Conservation (phyloP, 2,888 invertebrate genomes). For the Gymnoscelis rufifasciata region DNA sequence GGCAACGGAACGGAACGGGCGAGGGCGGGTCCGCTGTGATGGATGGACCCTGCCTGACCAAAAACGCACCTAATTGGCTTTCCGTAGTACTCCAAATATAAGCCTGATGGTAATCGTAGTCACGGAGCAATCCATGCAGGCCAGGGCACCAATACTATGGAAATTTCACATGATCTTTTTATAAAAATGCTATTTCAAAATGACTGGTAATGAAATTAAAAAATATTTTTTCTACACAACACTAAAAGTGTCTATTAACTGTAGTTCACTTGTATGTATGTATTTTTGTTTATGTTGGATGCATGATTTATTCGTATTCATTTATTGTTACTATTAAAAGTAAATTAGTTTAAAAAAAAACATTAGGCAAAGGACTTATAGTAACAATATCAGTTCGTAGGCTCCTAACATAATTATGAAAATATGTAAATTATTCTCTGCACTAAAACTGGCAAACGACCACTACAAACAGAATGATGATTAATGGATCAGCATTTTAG, state of each 20-base stretch:
- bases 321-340: no score
- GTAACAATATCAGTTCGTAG: no score
- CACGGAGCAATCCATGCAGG: conserved; percentile 28
- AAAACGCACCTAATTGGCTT: conserved; percentile 72
- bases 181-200: no score
- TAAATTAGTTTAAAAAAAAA: no score
- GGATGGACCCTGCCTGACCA: conserved; percentile 62
- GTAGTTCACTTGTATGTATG: no score
- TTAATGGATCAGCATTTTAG: conserved; percentile 58
- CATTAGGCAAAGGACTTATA: no score
- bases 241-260: no score
- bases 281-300: no score
- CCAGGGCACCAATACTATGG: conserved; percentile 11
- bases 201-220: no score
- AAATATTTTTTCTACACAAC: no score
- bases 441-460: conserved; percentile 38
- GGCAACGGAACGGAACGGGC: conserved; percentile 49
- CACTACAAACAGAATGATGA: conserved; percentile 54
- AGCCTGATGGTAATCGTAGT: conserved; percentile 47
- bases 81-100: conserved; percentile 44
- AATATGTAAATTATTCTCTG: conserved; percentile 62
- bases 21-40: conserved; percentile 63
- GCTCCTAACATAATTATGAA: conserved; percentile 44
- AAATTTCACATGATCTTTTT: no score
- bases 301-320: no score